Evolutionary conservation across 2,797 vertebrate species (phyloP), one percentile per base, ranked within the genome.

Genomic region (Macrochelys suwanniensis): DNA sequence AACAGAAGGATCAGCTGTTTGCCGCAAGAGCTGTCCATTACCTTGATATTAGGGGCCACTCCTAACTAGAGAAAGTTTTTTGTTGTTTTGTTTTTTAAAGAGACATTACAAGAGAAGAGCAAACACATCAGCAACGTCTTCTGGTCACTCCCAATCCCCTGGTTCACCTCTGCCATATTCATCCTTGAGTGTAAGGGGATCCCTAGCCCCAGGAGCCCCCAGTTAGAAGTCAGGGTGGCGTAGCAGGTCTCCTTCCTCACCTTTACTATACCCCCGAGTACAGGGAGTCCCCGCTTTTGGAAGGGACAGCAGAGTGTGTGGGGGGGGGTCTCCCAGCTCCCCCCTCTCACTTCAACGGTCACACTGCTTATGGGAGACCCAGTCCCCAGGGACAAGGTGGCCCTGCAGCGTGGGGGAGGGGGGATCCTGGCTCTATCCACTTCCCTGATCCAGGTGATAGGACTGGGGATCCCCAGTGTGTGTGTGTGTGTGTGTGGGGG

Each of bases 241-340:
- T 37, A 15, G 61, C 23, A 49, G 31, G 19, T 9, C 31, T 81
- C 77, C 31, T 11, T 61, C 31, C 59, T 92, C 53, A 25, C 81
- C 53, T 31, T 25, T 37, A 79, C 17, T 3, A 3, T 15, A 3
- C 0, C 49, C 49, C 78, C 31, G 11, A 71, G 9, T 8, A 0
- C 1, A 25, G 0, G 5, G 42, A 2, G 11, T 10, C 81, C 12
- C 28, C 45, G 1, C 19, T 37, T 42, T 42, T 2, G 7, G 45
- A 19, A 76, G 37, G 51, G 3, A 42, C 4, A 9, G 1, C 0
- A 33, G 45, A 23, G 51, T 3, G 3, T n/a, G n/a, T n/a, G 57
- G 68, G n/a, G 3, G 4, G 7, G 33, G 76, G 1, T 31, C 15
- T 16, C 74, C 11, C 5, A 13, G 71, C 71, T 76, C 11, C 42